Conservation (phyloP, 2,888 invertebrate species). For the Agrochola lychnidis region DNA sequence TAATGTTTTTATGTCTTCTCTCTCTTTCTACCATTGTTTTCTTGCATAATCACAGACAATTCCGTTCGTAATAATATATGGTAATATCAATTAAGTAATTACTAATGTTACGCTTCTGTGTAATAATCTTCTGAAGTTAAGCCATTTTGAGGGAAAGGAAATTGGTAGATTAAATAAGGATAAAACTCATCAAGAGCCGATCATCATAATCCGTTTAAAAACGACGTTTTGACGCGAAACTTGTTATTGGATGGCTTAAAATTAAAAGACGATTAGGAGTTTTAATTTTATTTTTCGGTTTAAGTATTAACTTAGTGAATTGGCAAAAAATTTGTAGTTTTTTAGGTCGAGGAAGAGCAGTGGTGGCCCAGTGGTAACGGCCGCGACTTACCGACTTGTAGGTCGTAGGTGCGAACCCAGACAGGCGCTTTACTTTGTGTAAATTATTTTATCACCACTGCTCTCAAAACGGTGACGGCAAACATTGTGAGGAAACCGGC, state of each 20-base stretch:
- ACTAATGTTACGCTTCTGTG: slow-evolving; percentile 11
- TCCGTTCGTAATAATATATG: slow-evolving; percentile 16
- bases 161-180: slow-evolving; percentile 58
- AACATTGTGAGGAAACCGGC: too few relatives aligned
- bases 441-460: too few relatives aligned
- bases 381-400: too few relatives aligned
- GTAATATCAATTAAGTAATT: slow-evolving; percentile 26
- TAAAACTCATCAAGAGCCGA: slow-evolving; percentile 47
- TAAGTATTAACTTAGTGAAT: background rate
- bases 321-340: background rate
- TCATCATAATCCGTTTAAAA: slow-evolving; percentile 51
- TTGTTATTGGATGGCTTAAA: slow-evolving; percentile 36
- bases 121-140: slow-evolving; percentile 43
- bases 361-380: too few relatives aligned
- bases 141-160: slow-evolving; percentile 35
- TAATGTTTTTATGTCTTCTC: too few relatives aligned
- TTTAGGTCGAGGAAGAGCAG: too few relatives aligned
- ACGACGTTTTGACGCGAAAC: slow-evolving; percentile 33
- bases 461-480: too few relatives aligned
- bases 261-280: slow-evolving; percentile 24
- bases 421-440: too few relatives aligned
- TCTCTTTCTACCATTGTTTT: background rate
- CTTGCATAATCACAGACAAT: background rate
- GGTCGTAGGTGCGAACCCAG: too few relatives aligned
- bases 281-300: slow-evolving; percentile 5